Conservation (phyloP, 1,140 invertebrate species). For the Solenopsis invicta region DNA sequence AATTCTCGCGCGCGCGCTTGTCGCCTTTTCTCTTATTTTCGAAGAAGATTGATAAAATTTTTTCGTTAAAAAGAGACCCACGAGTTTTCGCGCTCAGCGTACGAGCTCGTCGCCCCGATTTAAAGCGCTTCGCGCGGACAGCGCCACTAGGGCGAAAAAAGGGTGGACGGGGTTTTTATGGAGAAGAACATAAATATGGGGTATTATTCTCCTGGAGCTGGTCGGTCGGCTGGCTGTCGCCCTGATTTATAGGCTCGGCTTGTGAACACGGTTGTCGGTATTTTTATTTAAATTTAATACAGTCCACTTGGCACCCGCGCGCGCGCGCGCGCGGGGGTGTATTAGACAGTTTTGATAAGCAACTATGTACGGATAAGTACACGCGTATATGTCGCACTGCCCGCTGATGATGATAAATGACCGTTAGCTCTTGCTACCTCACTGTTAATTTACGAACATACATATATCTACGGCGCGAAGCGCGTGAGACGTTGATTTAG, state of each 20-base stretch:
- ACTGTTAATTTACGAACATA: conserved; percentile 54
- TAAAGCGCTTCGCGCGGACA: conserved; percentile 57
- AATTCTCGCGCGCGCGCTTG: conserved; percentile 33
- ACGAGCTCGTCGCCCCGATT: conserved; percentile 51
- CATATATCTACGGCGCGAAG: neutral
- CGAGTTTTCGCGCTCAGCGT: conserved; percentile 42
- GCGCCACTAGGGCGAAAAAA: conserved; percentile 56
- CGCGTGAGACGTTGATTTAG: conserved; percentile 46
- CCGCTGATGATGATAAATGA: conserved; percentile 75
- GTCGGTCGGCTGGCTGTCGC: conserved; percentile 81
- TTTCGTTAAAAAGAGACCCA: conserved; percentile 11
- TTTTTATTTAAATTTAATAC: conserved; percentile 88
- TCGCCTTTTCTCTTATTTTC: conserved; percentile 17
- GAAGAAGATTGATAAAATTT: conserved; percentile 47
- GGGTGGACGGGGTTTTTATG: conserved; percentile 81
- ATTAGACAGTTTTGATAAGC: conserved; percentile 83
- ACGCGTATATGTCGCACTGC: conserved; percentile 56
- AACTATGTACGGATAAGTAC: conserved; percentile 69
- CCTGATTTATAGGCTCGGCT: conserved; percentile 86
- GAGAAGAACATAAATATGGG: conserved; percentile 85
- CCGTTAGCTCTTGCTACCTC: conserved; percentile 61
- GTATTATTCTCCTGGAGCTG: conserved; percentile 84
- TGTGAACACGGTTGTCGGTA: conserved; percentile 86
- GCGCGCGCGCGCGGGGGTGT: conserved; percentile 76
- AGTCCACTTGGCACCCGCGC: conserved; percentile 77